Evolutionary conservation across 2,797 vertebrate species (phyloP).

Genomic region (Pteropus rufus): DNA sequence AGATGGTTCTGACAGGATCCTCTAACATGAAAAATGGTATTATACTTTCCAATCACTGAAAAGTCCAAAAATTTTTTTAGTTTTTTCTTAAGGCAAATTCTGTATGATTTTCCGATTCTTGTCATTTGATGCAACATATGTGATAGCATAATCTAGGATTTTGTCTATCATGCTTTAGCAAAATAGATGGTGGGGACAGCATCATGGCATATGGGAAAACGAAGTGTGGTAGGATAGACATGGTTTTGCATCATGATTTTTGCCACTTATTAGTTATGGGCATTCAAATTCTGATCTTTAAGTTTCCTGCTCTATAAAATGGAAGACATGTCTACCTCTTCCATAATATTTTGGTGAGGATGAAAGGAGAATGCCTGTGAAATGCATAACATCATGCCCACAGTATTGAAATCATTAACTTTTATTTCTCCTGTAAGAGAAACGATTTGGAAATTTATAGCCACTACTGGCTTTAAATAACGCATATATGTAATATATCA

Average conservation of each 20-base stretch:
- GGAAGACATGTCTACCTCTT: background rate
- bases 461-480: background rate
- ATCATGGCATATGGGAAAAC: background rate
- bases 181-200: background rate
- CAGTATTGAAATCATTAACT: background rate
- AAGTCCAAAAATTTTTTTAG: background rate
- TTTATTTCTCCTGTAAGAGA: background rate
- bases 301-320: background rate
- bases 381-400: background rate
- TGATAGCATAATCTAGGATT: background rate
- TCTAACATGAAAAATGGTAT: background rate
- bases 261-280: background rate
- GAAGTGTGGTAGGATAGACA: background rate
- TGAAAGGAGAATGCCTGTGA: background rate
- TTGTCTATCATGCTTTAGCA: background rate
- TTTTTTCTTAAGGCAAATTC: background rate
- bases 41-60: background rate
- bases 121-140: background rate
- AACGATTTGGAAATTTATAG: conserved; percentile 20
- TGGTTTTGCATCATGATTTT: background rate
- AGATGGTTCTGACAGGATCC: background rate
- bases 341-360: background rate
- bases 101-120: background rate
- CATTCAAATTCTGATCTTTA: background rate
- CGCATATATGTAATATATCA: background rate